Evolutionary conservation across 2,888 invertebrate genomes (phyloP), one percentile per base, ranked within the genome.

Genomic region (Thymelicus sylvestris): DNA sequence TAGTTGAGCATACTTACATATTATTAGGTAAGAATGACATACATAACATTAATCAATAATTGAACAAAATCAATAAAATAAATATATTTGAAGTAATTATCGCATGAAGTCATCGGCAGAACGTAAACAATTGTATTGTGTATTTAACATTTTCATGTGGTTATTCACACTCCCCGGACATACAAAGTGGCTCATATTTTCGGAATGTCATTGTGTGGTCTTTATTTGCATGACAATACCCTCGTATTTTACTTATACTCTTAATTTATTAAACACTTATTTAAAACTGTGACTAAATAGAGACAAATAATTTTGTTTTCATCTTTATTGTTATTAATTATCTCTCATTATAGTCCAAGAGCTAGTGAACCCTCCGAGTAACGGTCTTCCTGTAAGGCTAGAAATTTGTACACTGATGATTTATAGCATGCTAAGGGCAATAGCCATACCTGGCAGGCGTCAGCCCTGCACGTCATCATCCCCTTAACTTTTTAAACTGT

Each of bases 141-240:
- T 57, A 71, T 63, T 48, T 60, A 60, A 60, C n/a, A 60, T 60
- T 15, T 41, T 15, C 41, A 48, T 57, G 3, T 60, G 41, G 38
- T 41, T 60, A 60, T 41, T 60, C 60, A 60, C 60, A 31, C 10
- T 59, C 60, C 31, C 39, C 41, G 41, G 41, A 39, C 8, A 8
- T 15, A 41, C 7, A 57, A 13, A 13, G 39, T 50, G 52, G 57
- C 66, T 72, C 74, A 74, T 50, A 66, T 63, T 67, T 72, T 72
- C 39, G 76, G 71, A 76, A 77, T 76, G 72, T 71, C 68, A 75
- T 78, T 76, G 74, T 74, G 62, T 65, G 50, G 38, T 70, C 24
- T 55, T 62, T 50, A 73, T 68, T 76, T 74, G 74, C 75, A 75
- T 72, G 52, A 77, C 70, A 74, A 74, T 73, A 66, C 19, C n/a